phyloP scores from a whole-genome alignment of 2,113 vertebrate species.

The Psittacula cyanocephala region DNA sequence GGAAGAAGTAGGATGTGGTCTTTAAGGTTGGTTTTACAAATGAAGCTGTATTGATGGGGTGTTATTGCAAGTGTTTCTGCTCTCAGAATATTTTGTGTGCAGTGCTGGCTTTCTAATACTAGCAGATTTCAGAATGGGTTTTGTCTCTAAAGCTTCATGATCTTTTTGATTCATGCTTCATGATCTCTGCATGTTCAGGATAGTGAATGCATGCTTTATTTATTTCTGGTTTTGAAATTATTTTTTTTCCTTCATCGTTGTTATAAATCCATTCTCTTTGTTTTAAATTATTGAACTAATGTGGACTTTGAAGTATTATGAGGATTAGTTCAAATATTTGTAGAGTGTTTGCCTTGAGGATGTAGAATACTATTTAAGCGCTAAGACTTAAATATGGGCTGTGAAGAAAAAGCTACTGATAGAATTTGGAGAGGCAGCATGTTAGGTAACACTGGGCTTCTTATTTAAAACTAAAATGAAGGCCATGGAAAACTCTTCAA shows the following conservation, averaged over 20 bases:
- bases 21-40: neutral
- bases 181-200: rapidly evolving
- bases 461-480: neutral
- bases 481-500: neutral
- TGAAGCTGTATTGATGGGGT: neutral
- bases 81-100: rapidly evolving
- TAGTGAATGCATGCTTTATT: neutral
- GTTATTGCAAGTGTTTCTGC: neutral
- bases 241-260: neutral
- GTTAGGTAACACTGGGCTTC: neutral
- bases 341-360: neutral
- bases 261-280: neutral
- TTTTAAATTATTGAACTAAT: neutral
- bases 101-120: neutral
- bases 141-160: neutral
- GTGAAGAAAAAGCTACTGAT: neutral
- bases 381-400: neutral
- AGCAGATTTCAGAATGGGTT: neutral
- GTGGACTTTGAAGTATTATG: neutral
- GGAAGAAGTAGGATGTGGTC: neutral
- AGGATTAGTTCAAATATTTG: neutral
- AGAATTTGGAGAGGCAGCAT: neutral
- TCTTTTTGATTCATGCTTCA: no score
- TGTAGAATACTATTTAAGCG: neutral
- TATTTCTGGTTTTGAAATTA: neutral